Conservation (phyloP, 2,888 invertebrate genomes). For the Pterobdella sp. region DNA sequence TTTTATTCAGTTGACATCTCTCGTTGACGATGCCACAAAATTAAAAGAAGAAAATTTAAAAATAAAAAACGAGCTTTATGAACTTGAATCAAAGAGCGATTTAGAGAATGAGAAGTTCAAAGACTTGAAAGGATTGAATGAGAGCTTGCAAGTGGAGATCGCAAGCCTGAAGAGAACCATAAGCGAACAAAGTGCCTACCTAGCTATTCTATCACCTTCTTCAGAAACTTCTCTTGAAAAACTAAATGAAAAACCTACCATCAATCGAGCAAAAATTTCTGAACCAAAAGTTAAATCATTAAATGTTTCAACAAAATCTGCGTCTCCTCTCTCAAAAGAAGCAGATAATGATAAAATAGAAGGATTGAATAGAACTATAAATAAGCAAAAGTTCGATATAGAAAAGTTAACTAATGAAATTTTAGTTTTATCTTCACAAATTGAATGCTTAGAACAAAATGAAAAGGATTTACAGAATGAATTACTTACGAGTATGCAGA, state of each 20-base stretch:
- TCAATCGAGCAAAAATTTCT: too few species aligned
- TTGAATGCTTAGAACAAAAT: constrained; percentile 22
- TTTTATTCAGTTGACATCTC: constrained; percentile 15
- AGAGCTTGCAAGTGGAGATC: constrained; percentile 13
- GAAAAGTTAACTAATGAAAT: constrained; percentile 20
- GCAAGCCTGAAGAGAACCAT: constrained; percentile 30
- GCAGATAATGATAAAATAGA: not conserved
- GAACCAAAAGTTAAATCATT: not conserved
- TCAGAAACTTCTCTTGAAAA: not conserved
- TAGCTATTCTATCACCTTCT: constrained; percentile 21
- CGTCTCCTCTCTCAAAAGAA: not conserved
- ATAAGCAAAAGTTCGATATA: constrained; percentile 12
- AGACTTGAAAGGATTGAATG: constrained; percentile 18
- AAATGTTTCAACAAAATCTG: not conserved
- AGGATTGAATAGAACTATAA: not conserved
- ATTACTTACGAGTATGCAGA: not conserved
- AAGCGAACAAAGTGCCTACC: constrained; percentile 30
- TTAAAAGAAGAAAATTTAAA: constrained; percentile 23
- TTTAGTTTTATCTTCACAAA: constrained; percentile 17
- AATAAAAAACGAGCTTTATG: constrained; percentile 21
- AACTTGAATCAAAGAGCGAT: constrained; percentile 13
- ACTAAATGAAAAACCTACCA: not conserved
- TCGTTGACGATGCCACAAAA: constrained; percentile 1
- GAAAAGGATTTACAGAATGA: constrained; percentile 12
- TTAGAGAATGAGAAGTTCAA: constrained; percentile 12